Evolutionary conservation across 2,113 vertebrate species (phyloP), one percentile per base, ranked within the genome.

Genomic region (Pelobates fuscus): DNA sequence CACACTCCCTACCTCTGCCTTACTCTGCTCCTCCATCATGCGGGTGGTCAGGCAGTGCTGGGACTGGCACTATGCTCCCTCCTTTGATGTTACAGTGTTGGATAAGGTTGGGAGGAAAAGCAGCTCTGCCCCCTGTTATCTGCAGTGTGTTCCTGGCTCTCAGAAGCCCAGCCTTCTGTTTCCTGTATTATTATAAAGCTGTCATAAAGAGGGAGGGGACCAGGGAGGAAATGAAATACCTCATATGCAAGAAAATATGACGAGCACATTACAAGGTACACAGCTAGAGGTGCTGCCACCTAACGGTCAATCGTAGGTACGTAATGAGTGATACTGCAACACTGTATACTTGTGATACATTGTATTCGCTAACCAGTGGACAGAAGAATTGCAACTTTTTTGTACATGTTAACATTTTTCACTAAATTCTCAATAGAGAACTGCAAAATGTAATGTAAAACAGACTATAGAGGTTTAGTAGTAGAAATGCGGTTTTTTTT

Each of bases 11-110:
- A 68, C 66, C 66, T 68, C 66, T 68, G 14, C 66, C 26, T 68
- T 68, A 24, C 49, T 20, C 26, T 55, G 66, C 27, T 68, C 66
- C n/a, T 68, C 66, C 66, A 68, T 68, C 25, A 27, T 68, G 26
- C n/a, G 3, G 5, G 17, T n/a, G 44, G 10, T 49, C 24, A 26
- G 11, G 49, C 43, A 67, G n/a, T n/a, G 65, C 5, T 18, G 23
- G 44, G 10, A 27, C 4, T 24, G 27, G 2, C 12, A 18, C n/a
- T 6, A 14, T 27, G 1, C 12, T 27, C 65, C 8, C 14, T 23
- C 1, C 18, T 17, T 18, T 49, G 8, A 5, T 49, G 24, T n/a
- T 67, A n/a, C n/a, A n/a, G n/a, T n/a, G n/a, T n/a, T n/a, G n/a
- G n/a, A n/a, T n/a, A n/a, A n/a, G n/a, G n/a, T n/a, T n/a, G n/a